Conservation (phyloP, 2,888 invertebrate genomes). For the Heliconius charithonia region DNA sequence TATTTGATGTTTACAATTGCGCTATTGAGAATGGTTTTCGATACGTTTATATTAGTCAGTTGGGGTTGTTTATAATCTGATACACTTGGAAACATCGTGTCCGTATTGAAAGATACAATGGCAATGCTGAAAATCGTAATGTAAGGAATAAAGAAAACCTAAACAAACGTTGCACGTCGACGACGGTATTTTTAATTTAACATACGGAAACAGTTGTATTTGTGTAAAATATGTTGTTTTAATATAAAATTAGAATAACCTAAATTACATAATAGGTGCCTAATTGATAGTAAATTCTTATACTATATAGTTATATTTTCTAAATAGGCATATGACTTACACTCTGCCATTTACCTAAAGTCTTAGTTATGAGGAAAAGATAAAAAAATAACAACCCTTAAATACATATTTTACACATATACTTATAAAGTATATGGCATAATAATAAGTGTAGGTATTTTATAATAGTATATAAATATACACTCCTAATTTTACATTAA, state of each 20-base stretch:
- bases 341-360: not conserved
- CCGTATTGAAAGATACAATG: slow-evolving; percentile 50
- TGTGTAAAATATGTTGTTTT: not conserved
- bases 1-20: slow-evolving; percentile 69
- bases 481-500: not conserved
- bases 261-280: no score
- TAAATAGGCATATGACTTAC: not conserved
- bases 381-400: no score
- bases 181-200: not conserved
- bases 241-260: not conserved
- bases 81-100: slow-evolving; percentile 57
- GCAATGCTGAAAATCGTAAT: slow-evolving; percentile 47
- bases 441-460: not conserved
- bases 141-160: slow-evolving; percentile 36
- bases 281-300: not conserved
- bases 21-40: slow-evolving; percentile 60
- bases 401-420: no score
- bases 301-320: not conserved
- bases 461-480: not conserved
- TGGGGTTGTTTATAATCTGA: slow-evolving; percentile 71
- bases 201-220: not conserved
- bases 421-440: not conserved
- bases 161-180: slow-evolving; percentile 16
- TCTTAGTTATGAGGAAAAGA: no score
- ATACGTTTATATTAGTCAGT: slow-evolving; percentile 69